Evolutionary conservation across 2,888 invertebrate species (phyloP).

Genomic region (Lordiphosa fenestrarum): DNA sequence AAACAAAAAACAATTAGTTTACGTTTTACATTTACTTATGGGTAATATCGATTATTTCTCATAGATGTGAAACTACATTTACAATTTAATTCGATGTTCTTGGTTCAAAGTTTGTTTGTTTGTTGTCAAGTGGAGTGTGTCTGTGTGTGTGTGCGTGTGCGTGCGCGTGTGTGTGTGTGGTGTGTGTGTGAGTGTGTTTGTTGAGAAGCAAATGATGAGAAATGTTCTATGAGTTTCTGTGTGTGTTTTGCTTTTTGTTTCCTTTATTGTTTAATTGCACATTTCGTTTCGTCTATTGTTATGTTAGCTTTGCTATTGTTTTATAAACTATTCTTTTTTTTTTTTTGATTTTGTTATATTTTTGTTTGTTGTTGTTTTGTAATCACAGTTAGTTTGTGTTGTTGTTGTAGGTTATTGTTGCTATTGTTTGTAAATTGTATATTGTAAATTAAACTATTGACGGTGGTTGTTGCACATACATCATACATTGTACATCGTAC

Average conservation of each 20-base stretch:
- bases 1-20: constrained; percentile 3
- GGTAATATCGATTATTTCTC: constrained; percentile 24
- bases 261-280: constrained; percentile 57
- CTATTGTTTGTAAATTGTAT: constrained; percentile 31
- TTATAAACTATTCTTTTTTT: constrained; percentile 41
- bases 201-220: constrained; percentile 13
- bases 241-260: constrained; percentile 33
- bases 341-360: constrained; percentile 22
- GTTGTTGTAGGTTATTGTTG: constrained; percentile 55
- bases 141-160: constrained; percentile 19
- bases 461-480: constrained; percentile 58
- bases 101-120: constrained; percentile 68
- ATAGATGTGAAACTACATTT: constrained; percentile 63
- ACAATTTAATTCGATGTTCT: constrained; percentile 78
- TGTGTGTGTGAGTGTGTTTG: constrained; percentile 32
- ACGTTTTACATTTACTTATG: constrained; percentile 28
- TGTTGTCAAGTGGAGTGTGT: constrained; percentile 30
- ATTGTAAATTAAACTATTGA: constrained; percentile 64
- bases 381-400: constrained; percentile 73
- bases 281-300: constrained; percentile 44
- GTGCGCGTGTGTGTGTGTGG: constrained; percentile 19
- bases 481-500: constrained; percentile 1
- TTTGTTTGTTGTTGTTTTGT: constrained; percentile 44
- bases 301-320: constrained; percentile 62
- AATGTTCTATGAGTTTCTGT: constrained; percentile 17